Percentiles rank a stretch among this genome's conserved stretches.
Evolutionary conservation across 1,140 invertebrate genomes (phyloP).

Genomic region (Hyles vespertilio): DNA sequence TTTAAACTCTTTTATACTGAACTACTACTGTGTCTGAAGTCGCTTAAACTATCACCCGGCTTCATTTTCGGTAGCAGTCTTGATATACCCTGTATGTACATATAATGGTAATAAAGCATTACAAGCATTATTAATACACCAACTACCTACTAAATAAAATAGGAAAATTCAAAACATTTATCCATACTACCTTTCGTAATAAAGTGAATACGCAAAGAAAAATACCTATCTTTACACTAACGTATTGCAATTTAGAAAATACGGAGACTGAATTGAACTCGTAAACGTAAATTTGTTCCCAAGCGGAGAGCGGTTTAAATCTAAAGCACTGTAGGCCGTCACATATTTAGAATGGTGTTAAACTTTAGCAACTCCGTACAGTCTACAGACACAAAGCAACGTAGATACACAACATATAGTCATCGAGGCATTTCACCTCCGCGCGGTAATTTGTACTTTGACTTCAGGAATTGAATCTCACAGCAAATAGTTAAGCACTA

Average conservation of each 20-base stretch:
- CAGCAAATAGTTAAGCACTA: conserved; percentile 25
- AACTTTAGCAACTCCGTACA: conserved; percentile 27
- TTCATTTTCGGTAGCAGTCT: too few relatives aligned
- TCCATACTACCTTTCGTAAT: too few relatives aligned
- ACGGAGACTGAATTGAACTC: conserved; percentile 36
- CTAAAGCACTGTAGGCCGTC: conserved; percentile 32
- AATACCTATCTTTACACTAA: too few relatives aligned
- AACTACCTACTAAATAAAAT: too few relatives aligned
- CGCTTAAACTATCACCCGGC: too few relatives aligned
- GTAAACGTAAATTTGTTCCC: conserved; percentile 48
- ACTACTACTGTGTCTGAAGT: too few relatives aligned
- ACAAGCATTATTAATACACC: too few relatives aligned
- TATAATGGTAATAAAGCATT: too few relatives aligned
- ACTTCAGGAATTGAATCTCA: conserved; percentile 36
- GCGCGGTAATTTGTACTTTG: conserved; percentile 40
- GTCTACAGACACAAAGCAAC: conserved; percentile 34
- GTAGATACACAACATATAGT: conserved; percentile 17
- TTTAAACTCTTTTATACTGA: too few relatives aligned
- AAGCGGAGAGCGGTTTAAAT: conserved; percentile 40
- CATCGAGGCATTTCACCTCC: conserved; percentile 27
- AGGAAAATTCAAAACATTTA: too few relatives aligned
- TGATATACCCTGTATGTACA: too few relatives aligned
- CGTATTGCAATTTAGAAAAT: conserved; percentile 26
- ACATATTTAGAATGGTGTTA: conserved; percentile 33
- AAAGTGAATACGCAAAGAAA: too few relatives aligned